Evolutionary conservation across 1,140 invertebrate genomes (phyloP), one percentile per base, ranked within the genome.

Genomic region (Neomicropteryx cornuta): DNA sequence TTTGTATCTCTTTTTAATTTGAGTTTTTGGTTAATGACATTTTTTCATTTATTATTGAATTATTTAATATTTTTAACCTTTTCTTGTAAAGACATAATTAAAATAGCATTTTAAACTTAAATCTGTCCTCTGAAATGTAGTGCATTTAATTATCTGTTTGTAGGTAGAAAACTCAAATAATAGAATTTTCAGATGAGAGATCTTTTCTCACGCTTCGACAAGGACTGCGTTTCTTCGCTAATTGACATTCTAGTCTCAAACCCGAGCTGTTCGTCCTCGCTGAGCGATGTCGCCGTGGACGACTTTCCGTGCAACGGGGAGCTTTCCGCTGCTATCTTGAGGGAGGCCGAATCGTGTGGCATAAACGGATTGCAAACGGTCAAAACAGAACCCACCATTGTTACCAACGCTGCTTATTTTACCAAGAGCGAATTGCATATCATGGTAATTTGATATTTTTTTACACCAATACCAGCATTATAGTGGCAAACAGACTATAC

Each of bases 151-250:
- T n/a, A n/a, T n/a, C n/a, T n/a, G n/a, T n/a, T n/a, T n/a, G n/a
- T n/a, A n/a, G n/a, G n/a, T n/a, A n/a, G n/a, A n/a, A n/a, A n/a
- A n/a, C n/a, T n/a, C n/a, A n/a, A n/a, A n/a, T n/a, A n/a, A n/a
- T n/a, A n/a, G n/a, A n/a, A n/a, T n/a, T n/a, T n/a, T 2, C 42
- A 47, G 23, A 21, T 42, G 22, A 20, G 46, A 36, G 84, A 89
- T 56, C 58, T 91, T 5, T 88, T 87, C 57, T 69, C 67, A 3
- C 73, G 74, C 41, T 87, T 91, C 56, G 81, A 89, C 46, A 79
- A 80, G 58, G 77, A 82, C 52, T 77, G 75, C 29, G 71, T 89
- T 30, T 76, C 77, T n/a, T 75, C 77, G 22, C 68, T 88, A 34
- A 62, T 89, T 42, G 83, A 87, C 46, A 58, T 69, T 4, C 72